Base-by-base conservation (phyloP, 2,797 vertebrate genomes). In the Oceanodroma leucorhoa region DNA sequence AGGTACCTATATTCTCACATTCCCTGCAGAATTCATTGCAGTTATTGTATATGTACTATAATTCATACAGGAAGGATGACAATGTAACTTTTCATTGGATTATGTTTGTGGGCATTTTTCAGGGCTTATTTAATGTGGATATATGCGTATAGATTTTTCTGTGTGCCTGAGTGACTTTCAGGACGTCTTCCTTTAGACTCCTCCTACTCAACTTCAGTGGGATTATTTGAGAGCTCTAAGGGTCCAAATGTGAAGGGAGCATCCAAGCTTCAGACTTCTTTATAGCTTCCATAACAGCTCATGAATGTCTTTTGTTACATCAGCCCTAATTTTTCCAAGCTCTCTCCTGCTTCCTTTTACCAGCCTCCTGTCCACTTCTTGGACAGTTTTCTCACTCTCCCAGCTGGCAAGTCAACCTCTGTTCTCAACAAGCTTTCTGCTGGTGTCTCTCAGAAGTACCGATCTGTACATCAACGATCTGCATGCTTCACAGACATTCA, bases 1-100 rank as follows among this genome's bases (percentile, higher is more conserved):
- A 94, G 83, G 75, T 84, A 77, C 73, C 70, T 93, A 78, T 58
- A 70, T 93, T 93, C 93, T 93, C 82, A 89, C 91, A 91, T 90
- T 91, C 50, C 65, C 92, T 66, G 36, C 54, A 85, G 87, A 95
- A 94, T 71, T 86, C 82, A 54, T 29, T 75, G 53, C 62, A 78
- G 87, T 83, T 94, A 58, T 87, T 87, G 69, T 83, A 48, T 34
- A 85, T 69, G 64, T 46, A 60, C 81, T 67, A 64, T 84, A 91
- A 93, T 54, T 95, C 88, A 83, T 67, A 86, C 41, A 77, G 55
- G 45, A 90, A 83, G 26, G n/a, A 77, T 77, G 83, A 90, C 58
- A 71, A 78, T 34, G 58, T 26, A 64, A 67, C 38, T 90, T 94
- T 92, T 89, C 71, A 85, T n/a, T 46, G 69, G n/a, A 73, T 72